Percentiles rank a stretch among this genome's conserved stretches.
These are phyloP conservation scores for Bacillus rossius DNA, from an alignment of 1,140 invertebrate genomes.

Conservation along the genomic window DNA sequence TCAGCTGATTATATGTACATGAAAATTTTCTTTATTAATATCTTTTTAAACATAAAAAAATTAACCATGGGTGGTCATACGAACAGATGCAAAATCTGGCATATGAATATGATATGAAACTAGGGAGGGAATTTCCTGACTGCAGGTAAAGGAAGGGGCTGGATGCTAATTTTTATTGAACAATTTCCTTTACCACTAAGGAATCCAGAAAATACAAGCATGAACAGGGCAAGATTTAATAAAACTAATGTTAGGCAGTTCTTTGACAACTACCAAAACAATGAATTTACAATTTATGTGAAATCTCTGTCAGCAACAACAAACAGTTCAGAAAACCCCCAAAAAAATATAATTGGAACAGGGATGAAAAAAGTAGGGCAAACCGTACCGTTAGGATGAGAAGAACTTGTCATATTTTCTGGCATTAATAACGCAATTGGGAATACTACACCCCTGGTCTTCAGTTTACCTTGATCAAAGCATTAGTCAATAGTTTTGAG, in stretches of 20 bases:
- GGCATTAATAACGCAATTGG: slow-evolving; percentile 35
- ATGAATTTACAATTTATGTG: slow-evolving; percentile 31
- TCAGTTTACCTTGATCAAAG: slow-evolving; percentile 32
- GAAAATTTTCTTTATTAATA: slow-evolving; percentile 24
- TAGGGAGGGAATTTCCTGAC: slow-evolving; percentile 21
- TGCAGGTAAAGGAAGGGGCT: slow-evolving; percentile 32
- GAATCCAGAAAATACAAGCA: slow-evolving; percentile 37
- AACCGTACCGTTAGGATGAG: slow-evolving; percentile 38
- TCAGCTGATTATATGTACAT: slow-evolving; percentile 3
- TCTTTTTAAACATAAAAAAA: slow-evolving; percentile 26
- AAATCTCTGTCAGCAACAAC: slow-evolving; percentile 26
- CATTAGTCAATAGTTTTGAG: not conserved
- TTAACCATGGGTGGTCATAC: slow-evolving; percentile 33
- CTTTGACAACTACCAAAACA: slow-evolving; percentile 29
- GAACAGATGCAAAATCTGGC: slow-evolving; percentile 26
- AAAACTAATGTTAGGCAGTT: slow-evolving; percentile 32
- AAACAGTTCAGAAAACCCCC: slow-evolving; percentile 27
- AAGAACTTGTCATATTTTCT: slow-evolving; percentile 36
- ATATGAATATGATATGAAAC: slow-evolving; percentile 32
- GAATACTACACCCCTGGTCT: slow-evolving; percentile 36
- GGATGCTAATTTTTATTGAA: slow-evolving; percentile 37
- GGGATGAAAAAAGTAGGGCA: slow-evolving; percentile 36
- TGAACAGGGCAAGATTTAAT: slow-evolving; percentile 38
- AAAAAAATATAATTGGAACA: slow-evolving; percentile 33
- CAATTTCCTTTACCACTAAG: slow-evolving; percentile 30